phyloP scores from a whole-genome alignment of 2,113 vertebrate genomes.

The Trichechus manatus region DNA sequence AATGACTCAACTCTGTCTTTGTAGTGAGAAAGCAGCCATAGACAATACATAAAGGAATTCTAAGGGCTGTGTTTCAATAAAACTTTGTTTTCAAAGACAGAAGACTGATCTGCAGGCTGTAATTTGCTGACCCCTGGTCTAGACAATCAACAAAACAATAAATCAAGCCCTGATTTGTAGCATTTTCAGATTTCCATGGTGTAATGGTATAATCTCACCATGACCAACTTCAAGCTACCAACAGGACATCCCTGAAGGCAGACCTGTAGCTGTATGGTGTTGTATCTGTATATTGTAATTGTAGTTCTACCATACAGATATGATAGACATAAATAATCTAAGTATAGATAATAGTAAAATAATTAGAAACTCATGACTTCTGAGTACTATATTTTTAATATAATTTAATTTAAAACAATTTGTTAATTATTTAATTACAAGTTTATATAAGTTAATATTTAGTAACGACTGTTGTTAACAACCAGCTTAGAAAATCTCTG shows the following conservation, averaged over 20 bases:
- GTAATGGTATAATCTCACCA: neutral
- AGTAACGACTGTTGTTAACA: constrained; percentile 9
- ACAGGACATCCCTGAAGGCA: neutral
- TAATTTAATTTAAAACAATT: constrained; percentile 29
- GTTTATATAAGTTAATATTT: constrained; percentile 49
- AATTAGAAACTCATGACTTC: constrained; percentile 21
- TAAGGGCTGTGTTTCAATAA: neutral
- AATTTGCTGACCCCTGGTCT: neutral
- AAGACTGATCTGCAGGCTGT: neutral
- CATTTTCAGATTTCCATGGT: neutral
- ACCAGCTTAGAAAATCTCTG: neutral
- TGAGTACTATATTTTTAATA: constrained; percentile 34
- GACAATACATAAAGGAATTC: constrained; percentile 9
- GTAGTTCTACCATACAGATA: neutral
- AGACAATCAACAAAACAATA: constrained; percentile 37
- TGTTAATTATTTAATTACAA: constrained; percentile 11
- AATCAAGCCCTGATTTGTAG: constrained; percentile 21
- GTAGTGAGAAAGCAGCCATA: neutral
- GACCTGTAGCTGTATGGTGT: neutral
- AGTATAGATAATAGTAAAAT: neutral
- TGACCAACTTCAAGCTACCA: neutral
- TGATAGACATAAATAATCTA: neutral
- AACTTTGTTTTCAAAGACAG: neutral
- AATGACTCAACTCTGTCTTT: neutral
- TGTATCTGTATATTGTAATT: neutral